phyloP scores from a whole-genome alignment of 2,797 vertebrate genomes.

The Gymnoscopelus microlampas region DNA sequence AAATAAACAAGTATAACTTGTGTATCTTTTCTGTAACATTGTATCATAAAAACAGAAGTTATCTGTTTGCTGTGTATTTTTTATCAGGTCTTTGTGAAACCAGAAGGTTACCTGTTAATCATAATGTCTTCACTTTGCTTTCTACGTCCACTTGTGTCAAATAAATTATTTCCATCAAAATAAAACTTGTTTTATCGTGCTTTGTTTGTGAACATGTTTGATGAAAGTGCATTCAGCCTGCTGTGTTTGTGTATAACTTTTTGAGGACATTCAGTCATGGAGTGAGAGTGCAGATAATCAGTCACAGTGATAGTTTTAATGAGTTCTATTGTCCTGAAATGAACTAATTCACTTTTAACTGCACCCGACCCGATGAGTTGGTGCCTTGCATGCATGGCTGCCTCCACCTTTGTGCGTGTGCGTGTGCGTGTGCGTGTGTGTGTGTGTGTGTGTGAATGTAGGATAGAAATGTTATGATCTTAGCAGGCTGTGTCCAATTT shows the following conservation, averaged over 20 bases:
- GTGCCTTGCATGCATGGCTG: conserved; percentile 60
- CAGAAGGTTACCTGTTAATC: conserved; percentile 15
- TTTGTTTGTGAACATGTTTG: too few relatives aligned
- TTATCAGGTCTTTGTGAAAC: conserved; percentile 9
- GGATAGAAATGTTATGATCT: conserved; percentile 60
- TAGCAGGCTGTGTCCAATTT: background rate
- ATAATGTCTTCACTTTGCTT: background rate
- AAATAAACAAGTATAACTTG: background rate
- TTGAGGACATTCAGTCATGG: conserved; percentile 27
- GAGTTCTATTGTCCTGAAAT: conserved; percentile 42
- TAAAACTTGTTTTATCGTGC: too few relatives aligned
- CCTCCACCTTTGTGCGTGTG: too few relatives aligned
- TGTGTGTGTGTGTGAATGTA: conserved; percentile 19
- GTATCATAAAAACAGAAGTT: conserved; percentile 3
- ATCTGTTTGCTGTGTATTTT: background rate
- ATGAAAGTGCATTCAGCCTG: background rate
- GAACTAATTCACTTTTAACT: background rate
- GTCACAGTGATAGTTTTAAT: conserved; percentile 13
- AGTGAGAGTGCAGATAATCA: conserved; percentile 41
- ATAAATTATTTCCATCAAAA: background rate
- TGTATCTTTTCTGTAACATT: background rate
- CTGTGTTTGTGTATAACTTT: conserved; percentile 39
- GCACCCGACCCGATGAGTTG: background rate
- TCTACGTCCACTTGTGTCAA: background rate
- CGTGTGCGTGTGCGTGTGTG: too few relatives aligned